Evolutionary conservation across 2,113 vertebrate species (phyloP), one percentile per base, ranked within the genome.

Genomic region (Sialia sialis): DNA sequence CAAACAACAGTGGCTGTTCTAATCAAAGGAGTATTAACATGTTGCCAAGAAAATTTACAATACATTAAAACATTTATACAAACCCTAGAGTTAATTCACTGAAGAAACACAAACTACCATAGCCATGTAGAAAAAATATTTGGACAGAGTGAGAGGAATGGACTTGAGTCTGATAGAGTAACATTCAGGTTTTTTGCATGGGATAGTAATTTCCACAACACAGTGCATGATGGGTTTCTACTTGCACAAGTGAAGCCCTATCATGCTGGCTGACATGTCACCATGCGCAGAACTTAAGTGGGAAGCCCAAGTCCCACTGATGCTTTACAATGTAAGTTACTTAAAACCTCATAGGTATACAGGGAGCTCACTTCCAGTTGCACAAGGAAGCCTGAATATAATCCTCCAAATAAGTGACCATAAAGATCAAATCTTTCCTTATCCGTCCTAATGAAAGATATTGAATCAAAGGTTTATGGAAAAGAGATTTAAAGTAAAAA

Each of bases 121-220:
- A 87, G 32, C 30, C 62, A 69, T 1, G 1, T n/a, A 89, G 19
- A 68, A 79, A 91, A 94, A 90, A 76, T 52, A 68, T 60, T 93
- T 67, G 52, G 48, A 77, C n/a, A 55, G 29, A 75, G 55, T 83
- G 91, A 75, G 55, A 85, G 91, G 73, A 91, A 91, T 30, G 49
- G 51, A 75, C 15, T 64, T 56, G n/a, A 1, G 3, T 44, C 74
- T 76, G 63, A 76, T n/a, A 46, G 62, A 66, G 58, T 62, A 89
- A 46, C 49, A 27, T 52, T 51, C 66, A 73, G 49, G 38, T 16
- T 62, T 91, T 73, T 84, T 91, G 59, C 89, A 85, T 3, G 1
- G 51, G 51, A 56, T 54, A 83, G 16, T 62, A 87, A 76, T 94
- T 96, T 96, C 93, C 87, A 91, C 58, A 91, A 72, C 52, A 54